These are phyloP conservation scores for Anolis sagrei DNA, from an alignment of 2,113 vertebrate genomes.

Conservation along the genomic window DNA sequence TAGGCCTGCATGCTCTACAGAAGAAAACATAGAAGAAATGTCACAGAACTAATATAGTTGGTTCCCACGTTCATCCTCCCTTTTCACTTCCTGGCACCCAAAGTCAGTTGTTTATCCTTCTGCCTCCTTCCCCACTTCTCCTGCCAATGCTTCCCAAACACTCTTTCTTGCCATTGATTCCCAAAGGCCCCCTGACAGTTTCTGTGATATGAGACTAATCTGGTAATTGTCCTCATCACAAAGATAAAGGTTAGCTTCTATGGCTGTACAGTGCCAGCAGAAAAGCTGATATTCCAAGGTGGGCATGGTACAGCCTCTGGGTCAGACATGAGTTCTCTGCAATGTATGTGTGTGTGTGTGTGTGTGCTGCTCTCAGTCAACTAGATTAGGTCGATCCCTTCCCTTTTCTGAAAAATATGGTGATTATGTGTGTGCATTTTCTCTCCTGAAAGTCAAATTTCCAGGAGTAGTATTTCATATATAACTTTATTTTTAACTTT, in stretches of 20 bases:
- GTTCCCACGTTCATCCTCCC: not conserved
- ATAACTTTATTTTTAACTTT: too few species aligned
- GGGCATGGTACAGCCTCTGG: too few species aligned
- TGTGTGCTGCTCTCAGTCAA: too few species aligned
- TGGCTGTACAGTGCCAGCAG: not conserved
- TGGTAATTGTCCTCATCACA: not conserved
- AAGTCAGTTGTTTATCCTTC: too few species aligned
- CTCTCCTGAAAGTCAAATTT: too few species aligned
- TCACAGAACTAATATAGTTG: too few species aligned
- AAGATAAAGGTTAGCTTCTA: not conserved
- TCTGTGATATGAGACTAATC: not conserved
- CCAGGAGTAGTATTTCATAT: too few species aligned
- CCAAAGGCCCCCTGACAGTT: not conserved
- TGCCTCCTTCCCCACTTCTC: rapidly evolving
- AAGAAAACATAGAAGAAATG: not conserved
- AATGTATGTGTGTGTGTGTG: too few species aligned
- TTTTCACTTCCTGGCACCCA: not conserved
- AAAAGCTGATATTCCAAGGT: not conserved
- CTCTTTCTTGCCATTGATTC: not conserved
- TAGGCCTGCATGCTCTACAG: not conserved
- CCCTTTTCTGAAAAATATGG: too few species aligned
- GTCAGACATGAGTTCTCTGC: too few species aligned
- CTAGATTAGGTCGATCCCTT: too few species aligned
- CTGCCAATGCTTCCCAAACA: not conserved
- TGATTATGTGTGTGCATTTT: too few species aligned